Conservation (phyloP, 1,140 invertebrate genomes). For the Bombus superbus region DNA sequence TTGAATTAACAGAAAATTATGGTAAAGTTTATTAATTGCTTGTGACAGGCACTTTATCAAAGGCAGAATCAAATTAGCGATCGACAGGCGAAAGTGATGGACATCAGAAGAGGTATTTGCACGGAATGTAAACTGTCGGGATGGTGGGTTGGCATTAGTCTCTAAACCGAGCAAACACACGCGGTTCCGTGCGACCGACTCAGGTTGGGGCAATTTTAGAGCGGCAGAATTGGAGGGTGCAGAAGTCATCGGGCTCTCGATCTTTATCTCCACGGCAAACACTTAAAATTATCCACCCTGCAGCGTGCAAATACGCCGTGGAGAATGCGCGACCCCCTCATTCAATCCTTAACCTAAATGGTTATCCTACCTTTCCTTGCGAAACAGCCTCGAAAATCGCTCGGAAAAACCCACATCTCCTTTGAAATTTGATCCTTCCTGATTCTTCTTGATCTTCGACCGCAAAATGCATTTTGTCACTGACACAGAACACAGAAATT, state of each 20-base stretch:
- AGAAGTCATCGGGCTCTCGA: conserved; percentile 55
- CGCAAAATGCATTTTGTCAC: neutral
- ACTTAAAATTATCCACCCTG: conserved; percentile 63
- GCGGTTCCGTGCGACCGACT: neutral
- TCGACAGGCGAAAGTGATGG: conserved; percentile 43
- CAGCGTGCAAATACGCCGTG: conserved; percentile 15
- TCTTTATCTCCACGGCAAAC: conserved; percentile 61
- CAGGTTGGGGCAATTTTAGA: conserved; percentile 40
- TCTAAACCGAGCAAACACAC: conserved; percentile 65
- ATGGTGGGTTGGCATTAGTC: conserved; percentile 51
- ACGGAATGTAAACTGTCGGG: conserved; percentile 39
- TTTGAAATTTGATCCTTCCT: neutral
- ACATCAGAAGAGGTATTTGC: conserved; percentile 58
- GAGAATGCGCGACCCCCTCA: neutral
- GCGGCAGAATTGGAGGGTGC: conserved; percentile 49
- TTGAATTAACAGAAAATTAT: neutral
- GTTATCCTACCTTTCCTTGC: neutral
- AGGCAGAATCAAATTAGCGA: conserved; percentile 35
- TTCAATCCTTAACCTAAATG: neutral
- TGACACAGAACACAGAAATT: neutral
- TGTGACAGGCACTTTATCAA: conserved; percentile 24
- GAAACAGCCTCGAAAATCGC: neutral
- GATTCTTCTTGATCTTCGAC: neutral
- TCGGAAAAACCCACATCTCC: neutral
- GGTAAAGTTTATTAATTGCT: conserved; percentile 17